Evolutionary conservation across 2,797 vertebrate species (phyloP), one percentile per base, ranked within the genome.

Genomic region (Pangasius sanitwongsei): DNA sequence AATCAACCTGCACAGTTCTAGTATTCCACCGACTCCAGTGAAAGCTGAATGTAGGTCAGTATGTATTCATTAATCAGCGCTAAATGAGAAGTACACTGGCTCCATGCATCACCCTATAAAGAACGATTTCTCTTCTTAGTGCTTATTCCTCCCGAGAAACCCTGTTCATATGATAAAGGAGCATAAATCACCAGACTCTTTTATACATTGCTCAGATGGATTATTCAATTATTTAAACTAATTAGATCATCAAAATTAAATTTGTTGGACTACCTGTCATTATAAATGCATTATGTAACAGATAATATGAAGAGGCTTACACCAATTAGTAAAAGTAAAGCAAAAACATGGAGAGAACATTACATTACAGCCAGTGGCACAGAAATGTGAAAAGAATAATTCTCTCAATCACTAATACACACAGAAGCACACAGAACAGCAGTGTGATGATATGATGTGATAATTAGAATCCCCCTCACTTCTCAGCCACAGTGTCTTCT

Each of bases 401-500:
- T 90, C 37, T 83, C 72, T 88, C 87, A 15, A 59, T 89, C 37
- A 65, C 86, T 77, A 70, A 69, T 77, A 72, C 53, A 86, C 86
- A 74, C 74, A 16, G 9, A 53, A 37, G 57, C 88, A 61, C 75
- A 65, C 88, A 6, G 59, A 83, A 86, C 87, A 90, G 78, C 69
- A 80, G 70, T 81, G 87, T 83, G 89, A 89, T 87, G 85, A 88
- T 89, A 89, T 90, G 81, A 91, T 88, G 91, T 90, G 92, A 89
- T 92, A 93, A 93, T 92, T 89, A 89, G 92, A 93, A 93, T 92
- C 91, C 88, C 86, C 83, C 57, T 87, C 89, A 90, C 89, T 91
- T 61, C 90, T 41, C 34, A 70, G 92, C 75, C 91, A 91, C 65
- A 88, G 86, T 83, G 89, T 89, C 87, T 77, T 81, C 89, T 89